Evolutionary conservation across 2,888 invertebrate genomes (phyloP).

Genomic region (Xanthorhoe spadicearia): DNA sequence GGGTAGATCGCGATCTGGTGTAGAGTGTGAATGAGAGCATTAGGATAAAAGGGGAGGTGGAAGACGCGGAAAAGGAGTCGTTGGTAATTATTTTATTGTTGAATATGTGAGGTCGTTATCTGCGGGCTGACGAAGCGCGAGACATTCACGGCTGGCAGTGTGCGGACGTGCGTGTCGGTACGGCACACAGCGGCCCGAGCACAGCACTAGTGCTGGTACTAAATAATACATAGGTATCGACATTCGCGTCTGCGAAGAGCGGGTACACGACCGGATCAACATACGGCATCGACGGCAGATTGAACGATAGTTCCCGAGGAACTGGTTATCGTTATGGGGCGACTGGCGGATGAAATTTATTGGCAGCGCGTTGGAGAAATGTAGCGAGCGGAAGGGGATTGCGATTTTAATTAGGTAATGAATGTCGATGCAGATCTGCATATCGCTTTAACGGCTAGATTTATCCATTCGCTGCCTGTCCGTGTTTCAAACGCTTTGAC

Average conservation of each 20-base stretch:
- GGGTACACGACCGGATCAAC: slow-evolving; percentile 85
- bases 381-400: slow-evolving; percentile 84
- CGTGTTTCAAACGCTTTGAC: slow-evolving; percentile 69
- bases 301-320: slow-evolving; percentile 85
- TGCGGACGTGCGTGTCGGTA: slow-evolving; percentile 46
- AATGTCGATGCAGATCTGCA: slow-evolving; percentile 85
- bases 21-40: slow-evolving; percentile 84
- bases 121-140: slow-evolving; percentile 72
- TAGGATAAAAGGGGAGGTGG: slow-evolving; percentile 67
- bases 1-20: slow-evolving; percentile 80
- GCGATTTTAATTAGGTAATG: slow-evolving; percentile 85
- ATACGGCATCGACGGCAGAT: slow-evolving; percentile 84
- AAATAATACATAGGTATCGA: slow-evolving; percentile 84
- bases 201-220: slow-evolving; percentile 72
- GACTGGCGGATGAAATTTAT: slow-evolving; percentile 85
- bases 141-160: slow-evolving; percentile 61
- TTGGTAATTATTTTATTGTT: slow-evolving; percentile 84
- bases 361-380: slow-evolving; percentile 84
- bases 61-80: slow-evolving; percentile 67
- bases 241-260: slow-evolving; percentile 80
- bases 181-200: slow-evolving; percentile 51
- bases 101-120: slow-evolving; percentile 85
- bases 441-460: slow-evolving; percentile 82
- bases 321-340: slow-evolving; percentile 85
- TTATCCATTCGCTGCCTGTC: slow-evolving; percentile 78